Base-by-base conservation (phyloP, 2,888 invertebrate species). In the Augiades crinisus region DNA sequence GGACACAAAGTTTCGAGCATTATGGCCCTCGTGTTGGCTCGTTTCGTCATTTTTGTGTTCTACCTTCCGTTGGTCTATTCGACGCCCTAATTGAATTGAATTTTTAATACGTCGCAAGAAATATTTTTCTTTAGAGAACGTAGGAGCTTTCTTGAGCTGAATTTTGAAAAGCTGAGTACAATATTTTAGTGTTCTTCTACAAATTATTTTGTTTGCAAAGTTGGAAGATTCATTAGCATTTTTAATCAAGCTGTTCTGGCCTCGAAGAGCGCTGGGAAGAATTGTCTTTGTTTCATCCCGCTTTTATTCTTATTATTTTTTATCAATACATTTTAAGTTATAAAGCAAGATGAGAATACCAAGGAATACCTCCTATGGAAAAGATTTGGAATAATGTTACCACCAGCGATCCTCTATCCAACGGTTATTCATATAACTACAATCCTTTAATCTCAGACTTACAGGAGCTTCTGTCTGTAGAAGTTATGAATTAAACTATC, bases 1-100 rank as follows among this genome's bases (percentile, higher is more conserved):
- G 77, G 68, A 70, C 77, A 76, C 60, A 68, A 65, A 70, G 68
- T 72, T 74, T 40, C 70, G 70, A 69, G 67, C 72, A 69, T 72
- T 72, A 70, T 68, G 67, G 60, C 64, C 59, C 60, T 57, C 58
- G 58, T 57, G 58, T 70, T 71, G 67, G 68, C 76, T 64, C 71
- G 53, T 65, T 64, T 63, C 66, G 67, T 65, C 56, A 58, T 59
- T 63, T 61, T 59, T 59, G 47, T 40, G 40, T 54, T 54, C n/a
- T 46, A 12, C 45, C 19, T 27, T 34, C 21, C n/a, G 10, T 8
- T 31, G 14, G 10, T 7, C 19, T 44, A 2, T 24, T 4, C 37
- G 22, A 5, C 40, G n/a, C 31, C 16, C 17, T 31, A 45, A 50
- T 43, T 50, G 27, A 43, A 50, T 43, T 43, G 17, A 41, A 50